phyloP scores from a whole-genome alignment of 2,888 invertebrate species.

The Andrena bucephala region DNA sequence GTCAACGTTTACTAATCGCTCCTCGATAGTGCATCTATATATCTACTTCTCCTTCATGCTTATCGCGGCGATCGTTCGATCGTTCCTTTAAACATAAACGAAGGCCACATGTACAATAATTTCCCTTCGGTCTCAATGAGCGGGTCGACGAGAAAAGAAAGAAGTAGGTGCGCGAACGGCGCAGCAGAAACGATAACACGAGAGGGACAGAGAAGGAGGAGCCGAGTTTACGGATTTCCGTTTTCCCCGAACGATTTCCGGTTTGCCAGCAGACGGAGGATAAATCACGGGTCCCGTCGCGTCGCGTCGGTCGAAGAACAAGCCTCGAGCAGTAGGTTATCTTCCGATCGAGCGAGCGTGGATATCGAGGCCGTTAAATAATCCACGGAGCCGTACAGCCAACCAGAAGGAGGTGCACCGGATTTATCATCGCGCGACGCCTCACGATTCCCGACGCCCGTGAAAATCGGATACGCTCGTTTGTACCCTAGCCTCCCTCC shows the following conservation, averaged over 20 bases:
- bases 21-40: too few species aligned
- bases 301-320: slow-evolving; percentile 47
- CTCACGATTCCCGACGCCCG: slow-evolving; percentile 33
- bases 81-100: neutral
- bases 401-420: slow-evolving; percentile 20
- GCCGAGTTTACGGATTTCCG: slow-evolving; percentile 23
- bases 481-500: slow-evolving; percentile 38
- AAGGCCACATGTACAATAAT: too few species aligned
- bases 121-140: too few species aligned
- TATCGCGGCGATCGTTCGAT: neutral
- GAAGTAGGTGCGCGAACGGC: too few species aligned
- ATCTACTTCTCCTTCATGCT: too few species aligned
- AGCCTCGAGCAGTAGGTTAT: slow-evolving; percentile 65
- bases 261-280: slow-evolving; percentile 32
- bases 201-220: slow-evolving; percentile 12
- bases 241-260: slow-evolving; percentile 40
- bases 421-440: slow-evolving; percentile 39
- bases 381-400: slow-evolving; percentile 9
- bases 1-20: slow-evolving; percentile 2
- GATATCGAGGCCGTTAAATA: slow-evolving; percentile 41
- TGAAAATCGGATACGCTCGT: slow-evolving; percentile 40
- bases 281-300: slow-evolving; percentile 15
- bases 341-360: slow-evolving; percentile 39
- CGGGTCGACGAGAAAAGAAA: too few species aligned
- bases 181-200: neutral